A percentile compares a stretch with the other conserved stretches of the same genome.
These are phyloP conservation scores for Ceratosolen solmsi DNA, from an alignment of 1,140 invertebrate species.

Conservation along the genomic window DNA sequence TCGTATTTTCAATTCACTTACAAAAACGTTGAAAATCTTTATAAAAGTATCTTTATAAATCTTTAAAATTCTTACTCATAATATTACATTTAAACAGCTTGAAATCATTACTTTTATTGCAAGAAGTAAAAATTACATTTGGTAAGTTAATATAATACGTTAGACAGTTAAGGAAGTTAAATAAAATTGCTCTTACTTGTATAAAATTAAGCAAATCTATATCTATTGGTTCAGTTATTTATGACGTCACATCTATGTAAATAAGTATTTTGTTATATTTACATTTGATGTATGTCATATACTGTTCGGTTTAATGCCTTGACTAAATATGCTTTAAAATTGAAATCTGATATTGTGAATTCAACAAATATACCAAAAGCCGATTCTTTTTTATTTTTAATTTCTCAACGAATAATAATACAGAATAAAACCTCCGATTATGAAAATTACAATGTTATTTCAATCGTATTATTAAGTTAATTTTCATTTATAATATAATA, in stretches of 20 bases:
- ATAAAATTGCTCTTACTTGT: neutral
- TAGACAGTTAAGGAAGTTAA: neutral
- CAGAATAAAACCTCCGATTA: too few species aligned
- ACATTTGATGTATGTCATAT: neutral
- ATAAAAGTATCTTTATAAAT: too few species aligned
- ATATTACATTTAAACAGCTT: neutral
- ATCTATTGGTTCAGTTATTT: neutral
- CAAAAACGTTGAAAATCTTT: too few species aligned
- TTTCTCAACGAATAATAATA: neutral
- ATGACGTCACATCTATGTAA: neutral
- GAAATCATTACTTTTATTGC: neutral
- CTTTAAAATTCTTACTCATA: too few species aligned
- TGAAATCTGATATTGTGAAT: conserved; percentile 6
- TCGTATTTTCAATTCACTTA: too few species aligned
- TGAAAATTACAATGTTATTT: too few species aligned
- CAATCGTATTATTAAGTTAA: too few species aligned
- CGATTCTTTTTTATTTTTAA: neutral
- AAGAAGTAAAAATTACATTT: neutral
- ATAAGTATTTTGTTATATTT: conserved; percentile 3
- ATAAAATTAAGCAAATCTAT: neutral
- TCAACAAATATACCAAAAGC: neutral
- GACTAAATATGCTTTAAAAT: conserved; percentile 4
- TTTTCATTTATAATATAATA: too few species aligned
- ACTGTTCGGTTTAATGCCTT: neutral
- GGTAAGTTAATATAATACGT: neutral